Conservation (phyloP, 2,888 invertebrate species). For the Lycocerus yunnanus region DNA sequence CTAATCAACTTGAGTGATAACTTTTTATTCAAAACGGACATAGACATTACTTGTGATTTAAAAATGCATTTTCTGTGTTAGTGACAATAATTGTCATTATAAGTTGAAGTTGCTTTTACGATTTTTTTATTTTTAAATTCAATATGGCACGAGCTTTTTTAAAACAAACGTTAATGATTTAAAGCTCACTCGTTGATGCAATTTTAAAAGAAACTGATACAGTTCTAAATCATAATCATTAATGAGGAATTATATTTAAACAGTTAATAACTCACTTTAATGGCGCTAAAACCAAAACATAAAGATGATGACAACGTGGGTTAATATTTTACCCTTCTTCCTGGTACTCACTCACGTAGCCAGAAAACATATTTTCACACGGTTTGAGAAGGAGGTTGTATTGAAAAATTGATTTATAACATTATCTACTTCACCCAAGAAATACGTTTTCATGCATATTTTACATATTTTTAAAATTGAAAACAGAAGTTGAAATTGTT, state of each 20-base stretch:
- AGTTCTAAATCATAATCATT: not conserved
- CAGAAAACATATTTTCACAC: slow-evolving; percentile 23
- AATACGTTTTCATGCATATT: slow-evolving; percentile 39
- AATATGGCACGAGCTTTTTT: not conserved
- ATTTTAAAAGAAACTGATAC: not conserved
- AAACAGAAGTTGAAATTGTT: slow-evolving; percentile 33
- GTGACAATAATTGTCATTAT: slow-evolving; percentile 30
- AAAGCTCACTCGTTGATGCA: not conserved
- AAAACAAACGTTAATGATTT: not conserved
- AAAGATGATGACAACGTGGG: slow-evolving; percentile 4
- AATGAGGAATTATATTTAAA: slow-evolving; percentile 4
- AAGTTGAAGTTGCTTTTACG: not conserved
- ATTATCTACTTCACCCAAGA: slow-evolving; percentile 33
- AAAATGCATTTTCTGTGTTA: slow-evolving; percentile 37
- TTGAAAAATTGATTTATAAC: slow-evolving; percentile 42
- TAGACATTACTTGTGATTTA: slow-evolving; percentile 52
- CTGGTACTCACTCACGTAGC: not conserved
- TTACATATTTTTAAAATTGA: slow-evolving; percentile 37
- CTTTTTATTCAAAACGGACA: slow-evolving; percentile 49
- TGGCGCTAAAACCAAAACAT: slow-evolving; percentile 8
- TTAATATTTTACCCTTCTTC: slow-evolving; percentile 20
- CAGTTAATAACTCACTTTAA: slow-evolving; percentile 18
- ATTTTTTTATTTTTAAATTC: not conserved
- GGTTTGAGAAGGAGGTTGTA: slow-evolving; percentile 26
- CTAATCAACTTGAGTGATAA: slow-evolving; percentile 54